Evolutionary conservation across 2,888 invertebrate genomes (phyloP), one percentile per base, ranked within the genome.

Genomic region (Pseudolycoriella hygida): DNA sequence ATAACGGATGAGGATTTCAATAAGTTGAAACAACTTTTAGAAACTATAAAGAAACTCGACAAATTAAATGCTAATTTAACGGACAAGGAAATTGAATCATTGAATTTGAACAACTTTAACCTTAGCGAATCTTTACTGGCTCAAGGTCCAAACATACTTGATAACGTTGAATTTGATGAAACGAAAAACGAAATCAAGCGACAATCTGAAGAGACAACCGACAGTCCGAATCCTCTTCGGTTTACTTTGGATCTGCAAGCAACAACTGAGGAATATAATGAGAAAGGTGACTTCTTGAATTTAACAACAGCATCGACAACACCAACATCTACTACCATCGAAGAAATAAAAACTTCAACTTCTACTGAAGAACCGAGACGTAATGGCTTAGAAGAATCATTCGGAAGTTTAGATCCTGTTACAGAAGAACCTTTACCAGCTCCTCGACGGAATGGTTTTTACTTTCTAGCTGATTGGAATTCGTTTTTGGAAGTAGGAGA

Each of bases 381-480:
- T 56, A 42, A 31, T 32, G 48, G 19, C 47, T 58, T 34, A 55
- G 84, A 79, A 57, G 82, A 78, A 51, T 85, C 85, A 0, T 86
- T 87, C 55, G 80, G 79, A 17, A 68, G 68, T 40, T 72, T 77
- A 2, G 60, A 62, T 49, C 70, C 70, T 1, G 70, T 72, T 10
- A 66, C 76, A 0, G 76, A 78, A 54, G 72, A 77, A 39, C 69
- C 71, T 14, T 55, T 77, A 19, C 78, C 83, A 4, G 72, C 79
- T 0, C 76, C 76, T 34, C 73, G 71, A 52, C 76, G 74, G 54
- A 85, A 79, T 48, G 88, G 87, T 0, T 78, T 87, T 52, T 88
- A 87, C 58, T 87, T 86, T 67, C 71, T 87, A 56, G 69, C 85
- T 6, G 88, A 88, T 57, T 86, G 86, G 85, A 87, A 88, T 56